Percentiles rank a stretch among this genome's conserved stretches.
Evolutionary conservation across 1,140 invertebrate genomes (phyloP).

Genomic region (Microplitis mediator): DNA sequence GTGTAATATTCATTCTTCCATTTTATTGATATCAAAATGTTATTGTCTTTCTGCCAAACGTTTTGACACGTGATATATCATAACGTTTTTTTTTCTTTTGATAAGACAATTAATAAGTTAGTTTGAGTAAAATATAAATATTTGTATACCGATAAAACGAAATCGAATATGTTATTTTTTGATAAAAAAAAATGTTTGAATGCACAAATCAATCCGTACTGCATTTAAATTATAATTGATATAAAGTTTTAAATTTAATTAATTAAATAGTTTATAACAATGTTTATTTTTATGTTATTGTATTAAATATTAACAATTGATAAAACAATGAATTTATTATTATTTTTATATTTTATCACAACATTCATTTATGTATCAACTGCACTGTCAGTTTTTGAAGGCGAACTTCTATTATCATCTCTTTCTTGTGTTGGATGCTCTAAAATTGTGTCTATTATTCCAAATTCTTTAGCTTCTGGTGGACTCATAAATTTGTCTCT

Average conservation of each 20-base stretch:
- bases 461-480: slow-evolving; percentile 88
- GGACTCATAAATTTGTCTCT: slow-evolving; percentile 95
- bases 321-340: neutral
- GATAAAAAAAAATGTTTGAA: neutral
- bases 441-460: slow-evolving; percentile 94
- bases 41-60: slow-evolving; percentile 25
- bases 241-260: neutral
- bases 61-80: slow-evolving; percentile 31
- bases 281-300: slow-evolving; percentile 49
- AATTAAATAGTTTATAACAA: slow-evolving; percentile 47
- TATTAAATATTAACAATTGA: slow-evolving; percentile 55
- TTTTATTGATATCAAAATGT: slow-evolving; percentile 26
- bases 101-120: slow-evolving; percentile 27
- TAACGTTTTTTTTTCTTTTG: slow-evolving; percentile 7
- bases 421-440: slow-evolving; percentile 68
- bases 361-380: neutral
- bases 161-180: neutral
- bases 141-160: neutral
- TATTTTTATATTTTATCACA: neutral
- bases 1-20: slow-evolving; percentile 37
- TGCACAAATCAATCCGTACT: slow-evolving; percentile 1
- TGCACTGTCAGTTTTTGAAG: neutral
- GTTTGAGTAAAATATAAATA: neutral
- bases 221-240: neutral
- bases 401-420: slow-evolving; percentile 37